These are phyloP conservation scores for Hipposideros larvatus DNA, from an alignment of 2,797 vertebrate species.

Conservation along the genomic window DNA sequence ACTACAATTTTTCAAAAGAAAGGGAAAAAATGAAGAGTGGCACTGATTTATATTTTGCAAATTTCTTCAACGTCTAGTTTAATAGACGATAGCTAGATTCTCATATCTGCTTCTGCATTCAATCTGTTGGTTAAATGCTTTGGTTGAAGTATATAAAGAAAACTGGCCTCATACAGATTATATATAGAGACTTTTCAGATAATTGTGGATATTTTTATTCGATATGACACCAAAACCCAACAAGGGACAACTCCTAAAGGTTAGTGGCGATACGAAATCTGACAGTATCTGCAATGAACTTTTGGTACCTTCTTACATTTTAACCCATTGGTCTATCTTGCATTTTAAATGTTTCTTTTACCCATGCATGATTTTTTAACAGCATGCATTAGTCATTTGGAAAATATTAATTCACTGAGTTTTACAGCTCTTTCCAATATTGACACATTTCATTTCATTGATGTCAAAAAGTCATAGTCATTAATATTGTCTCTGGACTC, in stretches of 20 bases:
- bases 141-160: not conserved
- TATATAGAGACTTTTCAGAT: not conserved
- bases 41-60: not conserved
- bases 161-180: not conserved
- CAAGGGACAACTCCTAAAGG: not conserved
- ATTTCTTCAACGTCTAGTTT: constrained; percentile 6
- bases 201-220: not conserved
- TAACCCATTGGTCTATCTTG: not conserved
- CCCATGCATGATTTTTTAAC: not conserved
- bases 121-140: not conserved
- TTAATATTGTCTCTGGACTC: not conserved
- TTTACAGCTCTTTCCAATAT: not conserved
- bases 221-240: not conserved
- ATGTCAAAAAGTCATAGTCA: not conserved
- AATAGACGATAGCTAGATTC: not conserved
- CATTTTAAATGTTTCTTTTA: constrained; percentile 32
- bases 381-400: not conserved
- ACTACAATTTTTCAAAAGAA: constrained; percentile 6
- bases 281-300: not conserved
- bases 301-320: not conserved
- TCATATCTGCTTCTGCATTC: not conserved
- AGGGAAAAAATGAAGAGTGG: not conserved
- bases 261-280: not conserved
- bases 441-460: not conserved
- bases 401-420: constrained; percentile 1